Evolutionary conservation across 2,888 invertebrate species (phyloP).

Genomic region (Xestobium rufovillosum): DNA sequence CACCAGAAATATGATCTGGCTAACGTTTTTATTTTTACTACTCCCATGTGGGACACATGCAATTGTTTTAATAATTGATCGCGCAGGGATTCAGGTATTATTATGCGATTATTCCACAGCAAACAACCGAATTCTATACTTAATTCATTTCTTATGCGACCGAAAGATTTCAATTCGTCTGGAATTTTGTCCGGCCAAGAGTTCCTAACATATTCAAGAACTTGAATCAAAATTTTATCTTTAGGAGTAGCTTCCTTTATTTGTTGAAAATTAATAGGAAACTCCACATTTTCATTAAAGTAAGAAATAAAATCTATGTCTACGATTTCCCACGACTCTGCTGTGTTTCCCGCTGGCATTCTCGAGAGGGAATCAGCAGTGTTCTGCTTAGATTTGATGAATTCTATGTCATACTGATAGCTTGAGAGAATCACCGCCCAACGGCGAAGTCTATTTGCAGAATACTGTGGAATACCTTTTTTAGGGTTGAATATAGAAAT

Average conservation of each 20-base stretch:
- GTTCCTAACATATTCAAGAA: too few relatives aligned
- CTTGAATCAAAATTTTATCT: too few relatives aligned
- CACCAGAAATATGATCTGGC: constrained; percentile 22
- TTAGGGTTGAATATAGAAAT: too few relatives aligned
- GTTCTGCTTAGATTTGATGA: constrained; percentile 3
- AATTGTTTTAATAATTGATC: constrained; percentile 12
- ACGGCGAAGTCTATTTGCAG: too few relatives aligned
- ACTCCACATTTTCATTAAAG: too few relatives aligned
- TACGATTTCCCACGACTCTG: neutral
- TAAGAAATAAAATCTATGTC: too few relatives aligned
- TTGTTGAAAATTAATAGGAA: too few relatives aligned
- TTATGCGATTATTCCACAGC: constrained; percentile 5
- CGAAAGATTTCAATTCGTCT: too few relatives aligned
- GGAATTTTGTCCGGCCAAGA: too few relatives aligned
- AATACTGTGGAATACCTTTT: too few relatives aligned
- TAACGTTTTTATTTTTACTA: constrained; percentile 17
- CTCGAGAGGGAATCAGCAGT: constrained; percentile 18
- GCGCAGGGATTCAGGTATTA: neutral
- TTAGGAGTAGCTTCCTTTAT: too few relatives aligned
- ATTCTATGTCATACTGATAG: constrained; percentile 3
- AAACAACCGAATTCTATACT: neutral
- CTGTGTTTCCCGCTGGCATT: neutral
- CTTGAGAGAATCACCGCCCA: too few relatives aligned
- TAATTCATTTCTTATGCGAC: constrained; percentile 5
- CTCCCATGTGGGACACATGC: constrained; percentile 15